These are phyloP conservation scores for Zaprionus gabonicus DNA, from an alignment of 1,140 invertebrate species.

Conservation along the genomic window DNA sequence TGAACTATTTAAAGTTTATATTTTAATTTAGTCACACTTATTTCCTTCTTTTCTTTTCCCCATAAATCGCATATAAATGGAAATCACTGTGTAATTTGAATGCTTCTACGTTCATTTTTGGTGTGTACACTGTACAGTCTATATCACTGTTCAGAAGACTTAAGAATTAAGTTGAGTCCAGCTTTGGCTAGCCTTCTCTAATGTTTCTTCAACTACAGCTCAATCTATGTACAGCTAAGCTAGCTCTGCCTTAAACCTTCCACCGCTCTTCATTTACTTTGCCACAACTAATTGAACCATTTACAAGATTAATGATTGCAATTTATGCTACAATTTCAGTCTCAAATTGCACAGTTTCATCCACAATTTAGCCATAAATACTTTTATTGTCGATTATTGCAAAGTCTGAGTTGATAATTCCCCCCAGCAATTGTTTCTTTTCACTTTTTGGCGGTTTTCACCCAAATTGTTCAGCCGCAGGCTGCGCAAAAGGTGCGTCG, in stretches of 20 bases:
- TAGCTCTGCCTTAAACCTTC: background rate
- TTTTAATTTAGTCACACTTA: too few species aligned
- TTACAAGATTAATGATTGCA: background rate
- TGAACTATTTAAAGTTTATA: too few species aligned
- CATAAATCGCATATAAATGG: too few species aligned
- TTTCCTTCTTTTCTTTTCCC: too few species aligned
- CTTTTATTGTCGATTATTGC: background rate
- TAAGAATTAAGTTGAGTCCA: too few species aligned
- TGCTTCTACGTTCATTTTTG: too few species aligned
- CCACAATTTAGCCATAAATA: background rate
- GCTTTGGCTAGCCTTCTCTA: too few species aligned
- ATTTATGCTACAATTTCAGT: background rate
- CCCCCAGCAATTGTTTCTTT: conserved; percentile 36
- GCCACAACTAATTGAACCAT: background rate
- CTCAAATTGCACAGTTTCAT: background rate
- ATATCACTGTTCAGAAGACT: too few species aligned
- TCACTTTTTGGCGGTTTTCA: conserved; percentile 70
- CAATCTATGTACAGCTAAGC: too few species aligned
- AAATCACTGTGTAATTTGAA: too few species aligned
- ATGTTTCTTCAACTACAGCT: too few species aligned
- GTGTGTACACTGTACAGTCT: too few species aligned
- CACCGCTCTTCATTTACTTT: background rate
- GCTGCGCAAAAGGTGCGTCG: conserved; percentile 50
- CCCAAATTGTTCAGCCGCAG: conserved; percentile 31
- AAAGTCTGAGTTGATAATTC: conserved; percentile 5